These are phyloP conservation scores for Acanthisitta chloris DNA, from an alignment of 2,113 vertebrate species.

Conservation along the genomic window DNA sequence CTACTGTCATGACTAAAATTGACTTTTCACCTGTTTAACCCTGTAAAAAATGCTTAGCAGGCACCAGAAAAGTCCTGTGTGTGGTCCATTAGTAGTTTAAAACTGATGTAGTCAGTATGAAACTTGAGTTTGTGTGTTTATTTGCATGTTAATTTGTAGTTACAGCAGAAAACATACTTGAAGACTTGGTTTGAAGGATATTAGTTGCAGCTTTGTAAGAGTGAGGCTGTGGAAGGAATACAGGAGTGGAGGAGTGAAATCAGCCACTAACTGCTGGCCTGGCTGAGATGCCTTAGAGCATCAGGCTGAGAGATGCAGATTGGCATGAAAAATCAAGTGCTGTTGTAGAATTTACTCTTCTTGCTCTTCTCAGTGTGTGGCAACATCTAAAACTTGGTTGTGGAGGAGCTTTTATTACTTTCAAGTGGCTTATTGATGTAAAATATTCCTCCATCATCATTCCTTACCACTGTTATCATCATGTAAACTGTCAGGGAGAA, in stretches of 20 bases:
- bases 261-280: background rate
- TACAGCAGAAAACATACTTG: background rate
- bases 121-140: background rate
- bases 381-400: background rate
- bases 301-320: background rate
- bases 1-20: background rate
- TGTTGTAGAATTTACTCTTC: background rate
- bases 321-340: background rate
- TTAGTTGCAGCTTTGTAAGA: background rate
- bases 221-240: background rate
- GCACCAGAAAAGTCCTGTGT: background rate
- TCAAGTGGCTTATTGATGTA: background rate
- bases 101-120: background rate
- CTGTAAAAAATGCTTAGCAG: background rate
- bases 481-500: background rate
- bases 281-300: background rate
- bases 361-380: background rate
- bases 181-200: background rate
- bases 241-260: background rate
- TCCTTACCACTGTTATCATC: background rate
- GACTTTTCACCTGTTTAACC: background rate
- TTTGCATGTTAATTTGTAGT: background rate
- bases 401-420: background rate
- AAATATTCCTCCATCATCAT: background rate
- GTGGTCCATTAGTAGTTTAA: background rate